Evolutionary conservation across 1,140 invertebrate species (phyloP).

Genomic region (Mesaphorura yosii): DNA sequence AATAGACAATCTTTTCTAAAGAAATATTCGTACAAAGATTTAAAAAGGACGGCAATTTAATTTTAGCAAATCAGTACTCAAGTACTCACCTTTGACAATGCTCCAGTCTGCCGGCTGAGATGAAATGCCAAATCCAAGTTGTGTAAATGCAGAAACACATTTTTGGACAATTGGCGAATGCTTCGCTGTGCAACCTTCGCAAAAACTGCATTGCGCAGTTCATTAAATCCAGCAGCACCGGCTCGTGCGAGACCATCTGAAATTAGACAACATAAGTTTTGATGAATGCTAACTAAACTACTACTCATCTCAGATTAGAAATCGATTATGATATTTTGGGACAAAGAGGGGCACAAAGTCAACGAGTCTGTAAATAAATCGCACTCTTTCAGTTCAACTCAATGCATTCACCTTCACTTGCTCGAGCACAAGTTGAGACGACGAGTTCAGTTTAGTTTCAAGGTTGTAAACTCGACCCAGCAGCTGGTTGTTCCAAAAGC

Average conservation of each 20-base stretch:
- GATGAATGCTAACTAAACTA: not conserved
- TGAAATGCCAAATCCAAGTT: constrained; percentile 92
- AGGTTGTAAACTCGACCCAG: too few species aligned
- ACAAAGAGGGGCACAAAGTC: not conserved
- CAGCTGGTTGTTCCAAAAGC: too few species aligned
- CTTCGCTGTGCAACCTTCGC: constrained; percentile 96
- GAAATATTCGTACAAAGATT: too few species aligned
- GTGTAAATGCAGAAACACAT: constrained; percentile 95
- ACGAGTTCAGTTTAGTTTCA: too few species aligned
- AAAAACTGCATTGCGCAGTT: constrained; percentile 94
- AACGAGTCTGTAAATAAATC: not conserved
- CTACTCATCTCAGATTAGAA: not conserved
- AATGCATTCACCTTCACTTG: too few species aligned
- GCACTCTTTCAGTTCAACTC: too few species aligned
- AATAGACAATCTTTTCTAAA: too few species aligned
- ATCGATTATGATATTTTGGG: not conserved
- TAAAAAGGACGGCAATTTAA: not conserved
- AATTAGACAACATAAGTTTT: constrained; percentile 27
- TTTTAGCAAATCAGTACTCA: constrained; percentile 1
- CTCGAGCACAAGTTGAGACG: too few species aligned
- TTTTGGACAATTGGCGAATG: constrained; percentile 83
- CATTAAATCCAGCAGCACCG: constrained; percentile 83
- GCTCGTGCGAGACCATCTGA: constrained; percentile 86
- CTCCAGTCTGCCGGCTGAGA: constrained; percentile 83
- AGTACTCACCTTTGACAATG: constrained; percentile 55